Percentiles rank a stretch among this genome's conserved stretches.
These are phyloP conservation scores for Tetranychus cinnabarinus DNA, from an alignment of 1,140 invertebrate genomes.

Conservation along the genomic window DNA sequence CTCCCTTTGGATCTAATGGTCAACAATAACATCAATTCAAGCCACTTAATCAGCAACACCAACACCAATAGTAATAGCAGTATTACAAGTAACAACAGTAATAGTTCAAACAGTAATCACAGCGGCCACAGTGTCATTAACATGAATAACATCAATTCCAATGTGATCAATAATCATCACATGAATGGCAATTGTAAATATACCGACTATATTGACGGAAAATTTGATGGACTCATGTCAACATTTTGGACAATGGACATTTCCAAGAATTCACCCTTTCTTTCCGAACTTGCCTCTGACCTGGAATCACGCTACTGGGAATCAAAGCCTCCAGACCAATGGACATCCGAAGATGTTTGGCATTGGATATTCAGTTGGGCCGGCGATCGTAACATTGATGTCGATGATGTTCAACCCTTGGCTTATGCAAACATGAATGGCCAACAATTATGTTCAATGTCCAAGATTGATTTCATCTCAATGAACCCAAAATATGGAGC, in stretches of 20 bases:
- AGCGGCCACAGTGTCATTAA: background rate
- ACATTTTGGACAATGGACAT: background rate
- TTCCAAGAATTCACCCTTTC: background rate
- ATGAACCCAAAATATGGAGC: conserved; percentile 11
- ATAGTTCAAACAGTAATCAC: background rate
- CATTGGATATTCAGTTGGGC: conserved; percentile 14
- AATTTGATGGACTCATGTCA: background rate
- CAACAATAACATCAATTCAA: too few relatives aligned
- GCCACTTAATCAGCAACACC: background rate
- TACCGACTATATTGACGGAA: conserved; percentile 2
- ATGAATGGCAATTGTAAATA: background rate
- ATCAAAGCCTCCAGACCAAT: conserved; percentile 11
- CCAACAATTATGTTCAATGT: conserved; percentile 10
- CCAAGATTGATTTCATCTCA: conserved; percentile 10
- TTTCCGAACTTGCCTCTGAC: background rate
- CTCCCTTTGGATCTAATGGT: background rate
- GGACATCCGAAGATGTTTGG: conserved; percentile 10
- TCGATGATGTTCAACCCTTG: conserved; percentile 10
- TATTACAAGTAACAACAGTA: too few relatives aligned
- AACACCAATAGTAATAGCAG: too few relatives aligned
- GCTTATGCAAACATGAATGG: conserved; percentile 11
- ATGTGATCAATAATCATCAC: background rate
- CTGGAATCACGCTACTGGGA: conserved; percentile 7
- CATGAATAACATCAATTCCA: background rate
- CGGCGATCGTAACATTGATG: conserved; percentile 7